phyloP scores from a whole-genome alignment of 2,113 vertebrate species.

The Gasterosteus nipponicus region DNA sequence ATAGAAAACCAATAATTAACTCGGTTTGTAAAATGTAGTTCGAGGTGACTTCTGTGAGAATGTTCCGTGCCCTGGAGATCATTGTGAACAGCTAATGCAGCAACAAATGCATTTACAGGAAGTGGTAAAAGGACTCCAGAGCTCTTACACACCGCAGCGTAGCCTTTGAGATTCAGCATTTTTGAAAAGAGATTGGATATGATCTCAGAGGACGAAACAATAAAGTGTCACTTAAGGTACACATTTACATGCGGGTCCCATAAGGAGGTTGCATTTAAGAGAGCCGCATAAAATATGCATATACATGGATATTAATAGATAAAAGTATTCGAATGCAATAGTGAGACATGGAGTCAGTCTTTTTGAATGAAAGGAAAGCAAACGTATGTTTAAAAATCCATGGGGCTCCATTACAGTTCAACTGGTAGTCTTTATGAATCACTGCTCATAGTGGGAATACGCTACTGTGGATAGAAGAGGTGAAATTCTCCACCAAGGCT shows the following conservation, averaged over 20 bases:
- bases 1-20: neutral
- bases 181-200: slow-evolving; percentile 24
- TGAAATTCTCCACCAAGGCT: slow-evolving; percentile 23
- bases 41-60: neutral
- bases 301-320: neutral
- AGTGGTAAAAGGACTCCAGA: neutral
- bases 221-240: slow-evolving; percentile 23
- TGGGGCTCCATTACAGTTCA: slow-evolving; percentile 17
- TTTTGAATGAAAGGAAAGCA: slow-evolving; percentile 29
- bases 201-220: slow-evolving; percentile 37
- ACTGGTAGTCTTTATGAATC: slow-evolving; percentile 42
- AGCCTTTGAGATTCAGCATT: slow-evolving; percentile 11
- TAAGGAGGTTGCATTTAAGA: neutral
- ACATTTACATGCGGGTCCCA: slow-evolving; percentile 1
- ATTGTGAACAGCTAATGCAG: neutral
- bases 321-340: slow-evolving; percentile 8
- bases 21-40: neutral
- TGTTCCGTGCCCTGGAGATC: neutral
- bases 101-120: neutral
- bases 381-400: slow-evolving; percentile 32
- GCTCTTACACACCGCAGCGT: neutral
- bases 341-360: slow-evolving; percentile 1
- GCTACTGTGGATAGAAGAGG: slow-evolving; percentile 11
- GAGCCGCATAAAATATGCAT: neutral
- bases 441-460: neutral